Evolutionary conservation across 1,140 invertebrate species (phyloP).

Genomic region (Diachasmimorpha longicaudata): DNA sequence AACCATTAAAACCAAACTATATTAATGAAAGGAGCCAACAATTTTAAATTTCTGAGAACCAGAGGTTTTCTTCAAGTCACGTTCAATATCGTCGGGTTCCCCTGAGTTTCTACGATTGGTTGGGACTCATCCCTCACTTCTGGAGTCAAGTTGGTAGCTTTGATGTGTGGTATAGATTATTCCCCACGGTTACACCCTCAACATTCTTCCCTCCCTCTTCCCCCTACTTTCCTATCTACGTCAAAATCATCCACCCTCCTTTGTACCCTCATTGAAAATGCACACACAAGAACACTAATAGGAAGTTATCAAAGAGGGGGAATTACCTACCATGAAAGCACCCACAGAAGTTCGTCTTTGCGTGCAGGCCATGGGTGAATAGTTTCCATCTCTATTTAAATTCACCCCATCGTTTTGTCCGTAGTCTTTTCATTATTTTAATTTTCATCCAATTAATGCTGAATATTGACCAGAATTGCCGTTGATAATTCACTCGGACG

Average conservation of each 20-base stretch:
- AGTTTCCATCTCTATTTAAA: background rate
- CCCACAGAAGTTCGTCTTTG: background rate
- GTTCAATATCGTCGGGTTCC: too few relatives aligned
- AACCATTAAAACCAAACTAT: too few relatives aligned
- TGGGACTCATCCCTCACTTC: background rate
- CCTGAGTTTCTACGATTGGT: background rate
- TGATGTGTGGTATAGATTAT: background rate
- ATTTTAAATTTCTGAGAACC: too few relatives aligned
- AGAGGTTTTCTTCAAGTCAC: too few relatives aligned
- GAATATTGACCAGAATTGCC: too few relatives aligned
- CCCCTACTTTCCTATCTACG: background rate
- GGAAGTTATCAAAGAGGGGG: background rate
- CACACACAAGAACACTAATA: background rate
- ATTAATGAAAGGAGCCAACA: too few relatives aligned
- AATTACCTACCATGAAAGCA: background rate
- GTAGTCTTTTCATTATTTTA: background rate
- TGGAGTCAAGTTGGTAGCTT: background rate
- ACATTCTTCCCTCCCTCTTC: background rate
- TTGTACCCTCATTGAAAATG: constrained; percentile 3
- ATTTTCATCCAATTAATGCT: background rate
- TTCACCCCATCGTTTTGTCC: background rate
- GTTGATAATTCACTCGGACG: too few relatives aligned
- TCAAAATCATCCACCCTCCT: background rate
- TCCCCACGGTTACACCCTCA: background rate
- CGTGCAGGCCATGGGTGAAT: background rate